phyloP scores from a whole-genome alignment of 2,797 vertebrate genomes.

The Syndactyla subalaris region DNA sequence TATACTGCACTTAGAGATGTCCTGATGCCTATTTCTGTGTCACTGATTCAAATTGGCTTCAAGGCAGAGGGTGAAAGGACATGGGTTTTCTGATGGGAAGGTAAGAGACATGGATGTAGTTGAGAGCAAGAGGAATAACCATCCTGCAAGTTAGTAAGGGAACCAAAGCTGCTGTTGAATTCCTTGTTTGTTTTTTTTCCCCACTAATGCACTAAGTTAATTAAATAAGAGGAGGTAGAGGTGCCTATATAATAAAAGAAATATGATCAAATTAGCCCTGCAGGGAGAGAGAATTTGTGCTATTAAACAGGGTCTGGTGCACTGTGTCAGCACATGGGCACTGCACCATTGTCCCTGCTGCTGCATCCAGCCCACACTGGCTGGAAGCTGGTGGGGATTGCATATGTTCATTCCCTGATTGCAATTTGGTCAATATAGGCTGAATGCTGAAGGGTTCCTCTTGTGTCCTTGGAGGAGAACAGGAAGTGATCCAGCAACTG shows the following conservation, averaged over 20 bases:
- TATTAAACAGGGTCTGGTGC: not conserved
- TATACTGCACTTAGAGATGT: not conserved
- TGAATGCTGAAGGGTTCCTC: not conserved
- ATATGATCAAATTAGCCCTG: fast-evolving
- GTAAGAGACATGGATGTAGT: not conserved
- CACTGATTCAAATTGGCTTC: not conserved
- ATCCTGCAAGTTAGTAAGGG: not conserved
- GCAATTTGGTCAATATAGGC: not conserved
- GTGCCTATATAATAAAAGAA: not conserved
- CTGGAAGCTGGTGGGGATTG: not conserved
- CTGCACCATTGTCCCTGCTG: not conserved
- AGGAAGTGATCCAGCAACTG: not conserved
- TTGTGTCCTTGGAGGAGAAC: not conserved
- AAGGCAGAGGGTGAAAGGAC: not conserved
- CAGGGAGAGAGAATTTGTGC: not conserved
- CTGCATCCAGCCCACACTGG: not conserved
- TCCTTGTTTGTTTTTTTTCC: not conserved
- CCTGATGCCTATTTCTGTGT: not conserved
- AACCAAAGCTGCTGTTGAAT: not conserved
- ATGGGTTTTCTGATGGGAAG: not conserved
- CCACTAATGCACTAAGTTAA: not conserved
- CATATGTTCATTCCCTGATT: not conserved
- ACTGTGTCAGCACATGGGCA: not conserved
- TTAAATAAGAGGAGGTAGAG: not conserved
- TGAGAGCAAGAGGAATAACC: not conserved